Evolutionary conservation across 2,888 invertebrate species (phyloP).

Genomic region (Spodoptera exigua): DNA sequence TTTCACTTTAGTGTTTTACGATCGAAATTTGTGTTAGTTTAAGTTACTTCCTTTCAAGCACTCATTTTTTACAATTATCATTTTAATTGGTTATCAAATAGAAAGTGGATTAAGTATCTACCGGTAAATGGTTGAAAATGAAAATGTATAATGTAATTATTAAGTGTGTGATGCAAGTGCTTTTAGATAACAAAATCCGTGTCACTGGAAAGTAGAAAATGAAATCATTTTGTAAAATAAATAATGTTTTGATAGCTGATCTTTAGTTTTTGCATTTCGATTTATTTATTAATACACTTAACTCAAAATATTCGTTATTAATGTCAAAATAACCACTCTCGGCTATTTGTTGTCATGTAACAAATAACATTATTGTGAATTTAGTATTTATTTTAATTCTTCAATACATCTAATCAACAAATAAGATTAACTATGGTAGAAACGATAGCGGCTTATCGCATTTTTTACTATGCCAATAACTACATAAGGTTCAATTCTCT

Average conservation of each 20-base stretch:
- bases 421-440: constrained; percentile 2
- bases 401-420: too few species aligned
- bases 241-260: background rate
- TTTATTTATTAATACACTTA: too few species aligned
- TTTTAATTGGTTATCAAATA: constrained; percentile 21
- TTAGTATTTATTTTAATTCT: too few species aligned
- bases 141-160: constrained; percentile 9
- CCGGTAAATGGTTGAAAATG: constrained; percentile 13
- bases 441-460: constrained; percentile 17
- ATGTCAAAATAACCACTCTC: too few species aligned
- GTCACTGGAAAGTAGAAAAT: background rate
- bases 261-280: constrained; percentile 2
- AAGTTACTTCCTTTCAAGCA: constrained; percentile 15
- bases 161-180: background rate
- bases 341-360: too few species aligned
- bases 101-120: constrained; percentile 26
- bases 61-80: constrained; percentile 5
- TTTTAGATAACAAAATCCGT: constrained; percentile 1
- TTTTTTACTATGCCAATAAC: too few species aligned
- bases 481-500: too few species aligned
- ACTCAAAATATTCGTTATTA: too few species aligned
- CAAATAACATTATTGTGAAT: too few species aligned
- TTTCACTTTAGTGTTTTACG: constrained; percentile 34
- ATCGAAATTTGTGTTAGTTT: constrained; percentile 13
- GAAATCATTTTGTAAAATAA: background rate